Evolutionary conservation across 1,140 invertebrate genomes (phyloP).

Genomic region (Octopus bimaculoides): DNA sequence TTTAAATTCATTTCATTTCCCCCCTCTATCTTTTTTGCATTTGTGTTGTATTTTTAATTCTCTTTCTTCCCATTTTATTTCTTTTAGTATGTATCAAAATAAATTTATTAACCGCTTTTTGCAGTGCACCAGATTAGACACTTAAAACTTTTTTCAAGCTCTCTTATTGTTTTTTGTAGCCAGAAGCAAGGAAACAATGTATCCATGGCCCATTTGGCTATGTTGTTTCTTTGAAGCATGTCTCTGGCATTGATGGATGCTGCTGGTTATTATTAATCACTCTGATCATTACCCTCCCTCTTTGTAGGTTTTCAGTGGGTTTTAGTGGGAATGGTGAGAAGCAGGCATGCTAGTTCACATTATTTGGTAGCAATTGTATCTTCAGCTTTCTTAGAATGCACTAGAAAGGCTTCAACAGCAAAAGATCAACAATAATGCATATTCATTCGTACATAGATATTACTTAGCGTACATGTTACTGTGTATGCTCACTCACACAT

Average conservation of each 20-base stretch:
- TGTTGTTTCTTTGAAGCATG: slow-evolving; percentile 13
- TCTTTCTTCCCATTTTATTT: neutral
- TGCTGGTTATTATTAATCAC: slow-evolving; percentile 1
- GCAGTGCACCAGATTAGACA: slow-evolving; percentile 9
- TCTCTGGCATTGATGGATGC: slow-evolving; percentile 10
- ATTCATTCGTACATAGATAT: too few species aligned
- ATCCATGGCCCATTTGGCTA: slow-evolving; percentile 1
- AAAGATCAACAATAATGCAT: neutral
- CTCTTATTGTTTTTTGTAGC: neutral
- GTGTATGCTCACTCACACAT: too few species aligned
- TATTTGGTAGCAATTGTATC: neutral
- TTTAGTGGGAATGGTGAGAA: neutral
- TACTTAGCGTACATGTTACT: too few species aligned
- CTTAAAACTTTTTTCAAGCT: neutral
- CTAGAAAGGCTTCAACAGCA: neutral
- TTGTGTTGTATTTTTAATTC: neutral
- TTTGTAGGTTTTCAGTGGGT: neutral
- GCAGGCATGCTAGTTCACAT: slow-evolving; percentile 7
- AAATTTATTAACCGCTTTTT: slow-evolving; percentile 1
- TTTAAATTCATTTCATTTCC: neutral
- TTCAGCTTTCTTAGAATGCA: neutral
- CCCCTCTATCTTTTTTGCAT: neutral
- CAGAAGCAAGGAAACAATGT: slow-evolving; percentile 14
- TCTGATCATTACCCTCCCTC: neutral
- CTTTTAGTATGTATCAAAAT: neutral